Conservation (phyloP, 2,797 vertebrate species). For the Hemitrygon akajei region DNA sequence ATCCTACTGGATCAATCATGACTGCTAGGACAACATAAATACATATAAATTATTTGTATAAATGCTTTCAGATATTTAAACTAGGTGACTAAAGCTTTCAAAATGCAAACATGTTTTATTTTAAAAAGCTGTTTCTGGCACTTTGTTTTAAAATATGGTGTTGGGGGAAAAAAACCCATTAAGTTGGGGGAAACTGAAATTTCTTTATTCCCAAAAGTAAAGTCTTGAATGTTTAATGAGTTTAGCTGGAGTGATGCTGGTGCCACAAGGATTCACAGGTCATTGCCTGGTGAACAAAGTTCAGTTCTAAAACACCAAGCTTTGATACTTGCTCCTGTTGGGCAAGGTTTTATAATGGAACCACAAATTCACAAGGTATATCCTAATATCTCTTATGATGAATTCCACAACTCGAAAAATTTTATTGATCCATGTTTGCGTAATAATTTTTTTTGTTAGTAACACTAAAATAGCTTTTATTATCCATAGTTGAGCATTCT, state of each 20-base stretch:
- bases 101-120: background rate
- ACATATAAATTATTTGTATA: background rate
- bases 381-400: background rate
- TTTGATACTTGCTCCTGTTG: background rate
- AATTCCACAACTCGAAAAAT: background rate
- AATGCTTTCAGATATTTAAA: background rate
- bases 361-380: background rate
- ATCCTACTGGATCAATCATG: background rate
- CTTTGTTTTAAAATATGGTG: background rate
- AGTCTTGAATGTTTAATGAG: background rate
- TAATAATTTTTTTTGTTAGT: too few species aligned
- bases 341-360: background rate
- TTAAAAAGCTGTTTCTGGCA: background rate
- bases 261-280: background rate
- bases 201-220: background rate
- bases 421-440: too few species aligned
- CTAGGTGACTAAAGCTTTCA: background rate
- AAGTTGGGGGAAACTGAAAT: background rate
- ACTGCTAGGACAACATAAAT: background rate
- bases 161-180: too few species aligned
- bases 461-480: too few species aligned
- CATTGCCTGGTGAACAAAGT: background rate
- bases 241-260: background rate
- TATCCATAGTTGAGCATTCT: too few species aligned
- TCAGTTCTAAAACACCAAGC: background rate